phyloP scores from a whole-genome alignment of 1,140 invertebrate genomes.

The Patella vulgata region DNA sequence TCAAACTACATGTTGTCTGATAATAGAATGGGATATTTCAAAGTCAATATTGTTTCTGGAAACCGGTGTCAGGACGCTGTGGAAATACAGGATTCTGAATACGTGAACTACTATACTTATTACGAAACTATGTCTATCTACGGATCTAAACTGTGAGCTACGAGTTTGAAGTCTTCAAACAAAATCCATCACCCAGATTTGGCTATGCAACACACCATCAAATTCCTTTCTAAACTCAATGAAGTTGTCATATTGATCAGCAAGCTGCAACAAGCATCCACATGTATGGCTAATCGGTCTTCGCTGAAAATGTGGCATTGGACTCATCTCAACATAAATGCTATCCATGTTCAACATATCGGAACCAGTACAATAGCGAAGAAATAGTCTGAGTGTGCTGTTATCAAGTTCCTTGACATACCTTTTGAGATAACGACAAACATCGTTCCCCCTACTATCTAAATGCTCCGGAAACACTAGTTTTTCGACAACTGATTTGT shows the following conservation, averaged over 20 bases:
- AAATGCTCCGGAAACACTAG: not conserved
- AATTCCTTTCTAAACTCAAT: not conserved
- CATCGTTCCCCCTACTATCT: not conserved
- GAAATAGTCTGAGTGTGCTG: constrained; percentile 7
- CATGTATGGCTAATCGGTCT: constrained; percentile 6
- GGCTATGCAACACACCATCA: not conserved
- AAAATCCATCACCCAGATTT: constrained; percentile 4
- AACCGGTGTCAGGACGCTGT: no score
- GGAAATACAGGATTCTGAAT: no score
- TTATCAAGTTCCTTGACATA: constrained; percentile 9
- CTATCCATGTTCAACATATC: constrained; percentile 2
- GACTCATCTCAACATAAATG: not conserved
- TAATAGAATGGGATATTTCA: no score
- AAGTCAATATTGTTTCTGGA: no score
- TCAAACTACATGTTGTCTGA: no score
- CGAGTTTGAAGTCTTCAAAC: no score
- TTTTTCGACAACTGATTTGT: not conserved
- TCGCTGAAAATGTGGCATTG: not conserved
- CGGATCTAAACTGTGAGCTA: no score
- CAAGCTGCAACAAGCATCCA: not conserved
- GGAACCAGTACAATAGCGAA: constrained; percentile 21
- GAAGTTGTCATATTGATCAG: constrained; percentile 1
- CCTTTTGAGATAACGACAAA: constrained; percentile 3
- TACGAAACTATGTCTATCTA: no score
- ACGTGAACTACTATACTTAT: no score